Base-by-base conservation (phyloP, 2,797 vertebrate genomes). In the Eulemur mongoz region DNA sequence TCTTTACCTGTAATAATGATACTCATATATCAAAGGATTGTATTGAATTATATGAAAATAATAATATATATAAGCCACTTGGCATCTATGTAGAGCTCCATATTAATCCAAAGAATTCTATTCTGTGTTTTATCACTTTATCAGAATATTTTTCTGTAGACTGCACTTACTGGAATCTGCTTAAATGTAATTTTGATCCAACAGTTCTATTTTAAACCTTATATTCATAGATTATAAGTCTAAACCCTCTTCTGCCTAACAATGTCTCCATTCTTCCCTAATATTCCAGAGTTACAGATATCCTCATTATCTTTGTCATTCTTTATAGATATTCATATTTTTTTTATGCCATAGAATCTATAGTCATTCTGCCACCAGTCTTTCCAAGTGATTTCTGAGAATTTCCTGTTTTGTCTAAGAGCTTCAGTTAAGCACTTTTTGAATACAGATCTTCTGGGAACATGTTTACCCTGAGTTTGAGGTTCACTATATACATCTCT, bases 311-410 rank as follows among this genome's bases (percentile, higher is more conserved):
- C n/a, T 72, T 89, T 76, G 15, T 35, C 43, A 63, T 65, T 93
- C 48, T 48, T 87, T 93, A 63, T 50, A 84, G 25, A 23, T 54
- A 65, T 76, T 94, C 76, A 38, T 32, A 67, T 79, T 69, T 65
- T 65, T 65, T 90, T 88, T 86, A 78, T 91, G 13, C 48, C 35
- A 45, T 45, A 9, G 2, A 81, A 3, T 61, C 52, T 95, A 5
- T 72, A 59, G 23, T 87, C 38, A 90, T 52, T 93, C 40, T 96
- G 54, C 43, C 82, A 78, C 17, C 38, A 40, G 32, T 92, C 30
- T 73, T 96, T 78, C 65, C 65, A 73, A 91, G 52, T 48, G 75
- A 94, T 80, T 92, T 92, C 86, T 90, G 54, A 94, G 72, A 75
- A 81, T 79, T 81, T 94, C 70, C 48, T 85, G 0, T 88, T 96